Evolutionary conservation across 37 sponge, comb jelly and placozoan species (phyloP).

Genomic region (Halichondria panicea): DNA sequence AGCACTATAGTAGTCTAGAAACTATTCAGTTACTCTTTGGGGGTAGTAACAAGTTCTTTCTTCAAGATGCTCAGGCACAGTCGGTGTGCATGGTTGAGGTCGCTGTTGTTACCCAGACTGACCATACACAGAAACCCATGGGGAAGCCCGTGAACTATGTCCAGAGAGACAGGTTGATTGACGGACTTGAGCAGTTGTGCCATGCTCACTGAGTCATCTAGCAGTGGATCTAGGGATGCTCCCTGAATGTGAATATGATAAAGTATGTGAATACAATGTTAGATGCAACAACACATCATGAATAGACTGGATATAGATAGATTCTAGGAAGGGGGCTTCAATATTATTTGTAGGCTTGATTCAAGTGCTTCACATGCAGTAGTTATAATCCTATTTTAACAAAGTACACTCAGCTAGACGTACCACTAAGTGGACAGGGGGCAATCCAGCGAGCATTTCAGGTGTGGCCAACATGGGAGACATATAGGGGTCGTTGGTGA

Average conservation of each 20-base stretch:
- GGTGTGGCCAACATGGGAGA: slow-evolving; percentile 81
- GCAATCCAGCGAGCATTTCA: slow-evolving; percentile 74
- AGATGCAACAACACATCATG: background rate
- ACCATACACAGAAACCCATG: slow-evolving; percentile 83
- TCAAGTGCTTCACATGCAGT: background rate
- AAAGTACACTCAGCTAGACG: slow-evolving; percentile 19
- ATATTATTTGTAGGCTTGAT: too few species aligned
- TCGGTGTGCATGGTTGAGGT: slow-evolving; percentile 1
- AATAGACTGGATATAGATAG: background rate
- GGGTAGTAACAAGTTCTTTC: slow-evolving; percentile 23
- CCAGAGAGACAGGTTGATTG: slow-evolving; percentile 63
- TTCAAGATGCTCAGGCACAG: slow-evolving; percentile 27
- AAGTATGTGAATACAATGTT: background rate
- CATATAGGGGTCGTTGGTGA: slow-evolving; percentile 73
- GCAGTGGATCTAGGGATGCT: slow-evolving; percentile 75
- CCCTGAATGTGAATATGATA: slow-evolving; percentile 36
- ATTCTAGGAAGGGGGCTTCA: too few species aligned
- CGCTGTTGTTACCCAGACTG: slow-evolving; percentile 19
- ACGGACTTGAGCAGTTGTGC: slow-evolving; percentile 73
- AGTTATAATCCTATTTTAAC: background rate
- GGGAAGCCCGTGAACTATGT: slow-evolving; percentile 57
- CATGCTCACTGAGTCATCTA: slow-evolving; percentile 85
- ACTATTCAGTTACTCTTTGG: too few species aligned
- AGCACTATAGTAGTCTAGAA: too few species aligned
- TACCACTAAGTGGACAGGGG: slow-evolving; percentile 79